phyloP scores from a whole-genome alignment of 2,797 vertebrate species.

The Coregonus suidteri region DNA sequence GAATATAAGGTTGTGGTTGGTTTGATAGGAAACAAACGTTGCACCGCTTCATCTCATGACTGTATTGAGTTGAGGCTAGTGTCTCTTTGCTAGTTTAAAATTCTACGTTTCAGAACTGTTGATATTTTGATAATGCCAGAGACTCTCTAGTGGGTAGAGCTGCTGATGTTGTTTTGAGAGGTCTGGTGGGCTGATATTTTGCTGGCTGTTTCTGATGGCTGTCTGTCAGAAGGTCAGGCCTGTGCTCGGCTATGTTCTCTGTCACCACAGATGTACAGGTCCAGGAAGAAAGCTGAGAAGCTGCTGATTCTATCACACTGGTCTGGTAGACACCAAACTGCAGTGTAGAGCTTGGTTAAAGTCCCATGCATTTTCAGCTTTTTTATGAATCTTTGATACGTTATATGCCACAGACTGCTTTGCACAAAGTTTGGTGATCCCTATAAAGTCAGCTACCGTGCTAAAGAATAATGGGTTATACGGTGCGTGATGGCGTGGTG shows the following conservation, averaged over 20 bases:
- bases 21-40: too few relatives aligned
- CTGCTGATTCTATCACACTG: background rate
- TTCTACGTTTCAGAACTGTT: background rate
- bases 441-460: background rate
- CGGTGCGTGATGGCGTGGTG: background rate
- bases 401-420: background rate
- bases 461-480: background rate
- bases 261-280: background rate
- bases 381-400: too few relatives aligned
- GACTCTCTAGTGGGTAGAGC: background rate
- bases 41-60: too few relatives aligned
- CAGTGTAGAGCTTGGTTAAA: background rate
- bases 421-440: background rate
- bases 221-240: background rate
- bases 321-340: background rate
- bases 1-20: background rate
- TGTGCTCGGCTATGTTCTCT: background rate
- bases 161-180: background rate
- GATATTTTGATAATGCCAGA: background rate
- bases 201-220: background rate
- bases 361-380: too few relatives aligned
- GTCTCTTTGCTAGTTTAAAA: background rate
- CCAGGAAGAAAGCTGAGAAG: background rate
- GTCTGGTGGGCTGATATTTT: background rate
- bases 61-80: background rate